Base-by-base conservation (phyloP, 1,140 invertebrate genomes). In the Drosophila kohkoa region DNA sequence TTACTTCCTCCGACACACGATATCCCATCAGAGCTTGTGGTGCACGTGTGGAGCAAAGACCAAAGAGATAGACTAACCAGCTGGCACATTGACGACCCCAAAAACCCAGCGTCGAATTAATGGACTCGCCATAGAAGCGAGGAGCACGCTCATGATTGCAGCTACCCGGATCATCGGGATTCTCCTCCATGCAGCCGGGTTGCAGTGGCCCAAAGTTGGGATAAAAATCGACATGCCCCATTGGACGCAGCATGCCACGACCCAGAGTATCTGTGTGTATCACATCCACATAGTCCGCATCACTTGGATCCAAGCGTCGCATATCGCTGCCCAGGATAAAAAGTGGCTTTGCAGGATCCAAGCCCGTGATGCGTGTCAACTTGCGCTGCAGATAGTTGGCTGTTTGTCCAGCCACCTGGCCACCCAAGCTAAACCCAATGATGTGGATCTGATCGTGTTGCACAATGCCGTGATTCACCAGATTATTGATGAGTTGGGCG, bases 341-440 rank as follows among this genome's bases (percentile, higher is more conserved):
- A 11, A 95, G 75, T 5, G 94, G 95, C 57, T 94, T 91, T 1
- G 94, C 95, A 20, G 95, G 94, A 89, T 95, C 95, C 13, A 95
- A 79, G n/a, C 93, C 94, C 35, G 94, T 94, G 15, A 95, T 93
- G 57, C 94, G 92, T 3, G 92, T 85, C 6, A 95, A 81, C 60
- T 91, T 93, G 30, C 66, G 93, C 78, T 79, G 93, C 63, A 92
- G 90, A 88, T 87, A 94, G 78, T 96, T 96, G 0, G 96, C 96
- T 16, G 96, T 95, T 73, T 96, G 96, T 0, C 97, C 98, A 0
- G 97, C 96, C 2, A 96, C 94, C 76, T 99, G 97, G 0, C 96
- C 97, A 0, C 98, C 98, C 7, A 99, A 94, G 88, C 97, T 98
- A 92, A 98, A 98, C 48, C 98, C 98, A 75, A 99, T 96, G 2